phyloP scores from a whole-genome alignment of 1,140 invertebrate genomes.

The Ips nitidus region DNA sequence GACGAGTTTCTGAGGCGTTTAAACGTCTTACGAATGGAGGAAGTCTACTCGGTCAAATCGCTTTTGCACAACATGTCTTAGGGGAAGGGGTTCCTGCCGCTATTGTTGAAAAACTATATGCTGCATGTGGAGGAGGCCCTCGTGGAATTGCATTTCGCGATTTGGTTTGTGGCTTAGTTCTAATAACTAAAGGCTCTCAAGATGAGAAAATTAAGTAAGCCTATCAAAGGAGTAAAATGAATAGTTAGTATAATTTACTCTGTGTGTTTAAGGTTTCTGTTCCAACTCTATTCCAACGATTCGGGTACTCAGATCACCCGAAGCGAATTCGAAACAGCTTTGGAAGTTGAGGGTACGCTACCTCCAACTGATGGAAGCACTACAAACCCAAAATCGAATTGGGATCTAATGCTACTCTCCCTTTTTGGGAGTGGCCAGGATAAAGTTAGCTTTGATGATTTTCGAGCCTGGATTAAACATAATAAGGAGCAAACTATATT shows the following conservation, averaged over 20 bases:
- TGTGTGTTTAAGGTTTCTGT: slow-evolving; percentile 65
- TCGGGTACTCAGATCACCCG: slow-evolving; percentile 72
- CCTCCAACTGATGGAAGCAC: slow-evolving; percentile 36
- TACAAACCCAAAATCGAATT: slow-evolving; percentile 43
- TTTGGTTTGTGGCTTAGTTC: slow-evolving; percentile 77
- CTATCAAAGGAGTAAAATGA: not conserved
- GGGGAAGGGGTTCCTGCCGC: slow-evolving; percentile 78
- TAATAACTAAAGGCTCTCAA: slow-evolving; percentile 77
- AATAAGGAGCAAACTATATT: slow-evolving; percentile 76
- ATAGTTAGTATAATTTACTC: not conserved
- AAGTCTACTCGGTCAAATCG: slow-evolving; percentile 67
- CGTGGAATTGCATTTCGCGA: slow-evolving; percentile 84
- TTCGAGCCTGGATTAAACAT: slow-evolving; percentile 68
- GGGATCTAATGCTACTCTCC: slow-evolving; percentile 54
- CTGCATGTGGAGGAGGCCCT: slow-evolving; percentile 76
- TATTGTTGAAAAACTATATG: slow-evolving; percentile 78
- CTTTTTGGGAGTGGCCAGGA: slow-evolving; percentile 59
- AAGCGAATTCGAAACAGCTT: slow-evolving; percentile 71
- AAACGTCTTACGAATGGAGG: slow-evolving; percentile 74
- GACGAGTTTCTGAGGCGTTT: slow-evolving; percentile 81
- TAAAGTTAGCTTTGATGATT: slow-evolving; percentile 70
- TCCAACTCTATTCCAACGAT: slow-evolving; percentile 84
- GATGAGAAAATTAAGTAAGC: slow-evolving; percentile 86
- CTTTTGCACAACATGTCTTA: slow-evolving; percentile 79
- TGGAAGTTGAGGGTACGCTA: slow-evolving; percentile 60